These are phyloP conservation scores for Thecophora atra DNA, from an alignment of 2,888 invertebrate species.

Conservation along the genomic window DNA sequence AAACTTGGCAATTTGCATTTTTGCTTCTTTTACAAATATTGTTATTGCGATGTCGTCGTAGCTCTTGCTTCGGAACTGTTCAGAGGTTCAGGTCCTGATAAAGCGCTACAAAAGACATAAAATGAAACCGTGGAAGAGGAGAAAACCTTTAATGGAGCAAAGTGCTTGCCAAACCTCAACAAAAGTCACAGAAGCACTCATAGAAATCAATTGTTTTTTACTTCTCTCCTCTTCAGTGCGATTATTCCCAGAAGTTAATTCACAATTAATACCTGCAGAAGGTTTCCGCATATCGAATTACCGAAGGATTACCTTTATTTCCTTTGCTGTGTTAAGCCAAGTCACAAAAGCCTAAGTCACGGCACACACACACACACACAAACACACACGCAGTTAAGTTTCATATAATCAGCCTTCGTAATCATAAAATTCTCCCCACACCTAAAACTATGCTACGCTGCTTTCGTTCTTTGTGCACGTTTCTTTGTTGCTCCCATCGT, in stretches of 20 bases:
- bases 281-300: too few species aligned
- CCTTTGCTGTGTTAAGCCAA: neutral
- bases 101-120: neutral
- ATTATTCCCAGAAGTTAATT: too few species aligned
- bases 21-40: neutral
- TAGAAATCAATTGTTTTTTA: too few species aligned
- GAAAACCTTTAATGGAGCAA: neutral
- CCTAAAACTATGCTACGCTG: conserved; percentile 25
- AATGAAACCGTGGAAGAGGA: neutral
- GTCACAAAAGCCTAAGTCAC: too few species aligned
- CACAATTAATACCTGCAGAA: too few species aligned
- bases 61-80: neutral
- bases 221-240: too few species aligned
- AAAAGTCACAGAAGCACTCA: neutral
- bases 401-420: conserved; percentile 19
- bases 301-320: neutral
- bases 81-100: neutral
- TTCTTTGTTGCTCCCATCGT: conserved; percentile 38
- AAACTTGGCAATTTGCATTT: conserved; percentile 31
- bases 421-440: neutral
- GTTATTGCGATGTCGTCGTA: neutral
- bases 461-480: conserved; percentile 34
- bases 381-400: neutral
- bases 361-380: conserved; percentile 40
- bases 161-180: neutral